These are phyloP conservation scores for Toxostoma redivivum DNA, from an alignment of 2,113 vertebrate species.

Conservation along the genomic window DNA sequence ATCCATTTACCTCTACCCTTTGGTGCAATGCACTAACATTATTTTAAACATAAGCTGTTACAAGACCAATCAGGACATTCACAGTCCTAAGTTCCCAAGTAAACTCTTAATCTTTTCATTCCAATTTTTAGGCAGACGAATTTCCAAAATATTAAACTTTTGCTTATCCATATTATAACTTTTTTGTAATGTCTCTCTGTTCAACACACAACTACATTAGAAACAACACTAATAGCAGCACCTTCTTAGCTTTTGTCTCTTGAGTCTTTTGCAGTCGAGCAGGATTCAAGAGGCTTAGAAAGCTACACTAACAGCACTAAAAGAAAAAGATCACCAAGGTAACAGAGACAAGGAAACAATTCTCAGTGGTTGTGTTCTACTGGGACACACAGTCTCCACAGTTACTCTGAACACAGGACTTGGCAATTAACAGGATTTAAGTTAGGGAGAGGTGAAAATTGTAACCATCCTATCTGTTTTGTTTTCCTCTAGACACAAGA, in stretches of 20 bases:
- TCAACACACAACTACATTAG: background rate
- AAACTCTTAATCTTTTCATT: background rate
- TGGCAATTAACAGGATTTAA: background rate
- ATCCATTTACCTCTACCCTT: background rate
- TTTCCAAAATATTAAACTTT: background rate
- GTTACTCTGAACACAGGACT: background rate
- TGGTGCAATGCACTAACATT: background rate
- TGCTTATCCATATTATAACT: background rate
- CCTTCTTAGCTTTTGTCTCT: background rate
- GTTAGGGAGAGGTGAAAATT: background rate
- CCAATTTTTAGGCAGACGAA: background rate
- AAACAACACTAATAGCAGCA: background rate
- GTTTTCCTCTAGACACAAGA: background rate
- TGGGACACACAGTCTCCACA: background rate
- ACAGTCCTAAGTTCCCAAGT: background rate
- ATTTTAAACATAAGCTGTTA: background rate
- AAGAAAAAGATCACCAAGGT: background rate
- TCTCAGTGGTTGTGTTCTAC: background rate
- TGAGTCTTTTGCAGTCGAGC: background rate
- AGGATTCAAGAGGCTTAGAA: background rate
- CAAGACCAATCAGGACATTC: background rate
- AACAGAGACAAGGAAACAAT: background rate
- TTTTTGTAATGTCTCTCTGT: background rate
- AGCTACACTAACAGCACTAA: background rate
- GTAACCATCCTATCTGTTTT: background rate